Evolutionary conservation across 1,140 invertebrate species (phyloP), one percentile per base, ranked within the genome.

Genomic region (Pararge aegeria): DNA sequence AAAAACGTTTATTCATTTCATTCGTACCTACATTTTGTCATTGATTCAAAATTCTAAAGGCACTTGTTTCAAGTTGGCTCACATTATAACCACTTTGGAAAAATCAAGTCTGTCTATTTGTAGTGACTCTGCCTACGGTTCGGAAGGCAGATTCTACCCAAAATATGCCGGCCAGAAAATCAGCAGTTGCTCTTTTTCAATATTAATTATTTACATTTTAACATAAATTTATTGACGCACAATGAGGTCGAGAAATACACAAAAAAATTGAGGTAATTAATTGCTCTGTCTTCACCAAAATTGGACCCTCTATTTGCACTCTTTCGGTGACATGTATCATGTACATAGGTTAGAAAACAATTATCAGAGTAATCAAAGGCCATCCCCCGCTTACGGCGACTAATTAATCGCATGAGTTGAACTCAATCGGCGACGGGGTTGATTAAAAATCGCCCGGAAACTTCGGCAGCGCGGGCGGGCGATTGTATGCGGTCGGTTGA

Each of bases 391-490:
- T 72, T 64, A 60, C 72, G 76, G 71, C 76, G 78, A 80, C 82
- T 83, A 83, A 83, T 83, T 83, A 83, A 65, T 70, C 80, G 76
- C 70, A 68, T 68, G 76, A 81, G 53, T 68, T 63, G 66, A 62
- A 75, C 69, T 74, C 75, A 83, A 80, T 63, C 55, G 61, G 55
- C 49, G 56, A 52, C 56, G 56, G 71, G 72, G 73, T 80, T 85
- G 78, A 81, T 83, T 80, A 85, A 83, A 85, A 85, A 85, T 85
- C 66, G 74, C 34, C 70, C 82, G 79, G 78, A 83, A 74, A 73
- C 58, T 63, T 48, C 10, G 50, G 24, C 7, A 4, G 24, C 2
- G 29, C 37, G 18, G 7, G 29, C 37, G 18, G 9, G 27, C 18
- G 42, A 61, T 48, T 68, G 52, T 65, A 64, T 58, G 59, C 42